These are phyloP conservation scores for Drosophila santomea DNA, from an alignment of 1,140 invertebrate genomes.

Conservation along the genomic window DNA sequence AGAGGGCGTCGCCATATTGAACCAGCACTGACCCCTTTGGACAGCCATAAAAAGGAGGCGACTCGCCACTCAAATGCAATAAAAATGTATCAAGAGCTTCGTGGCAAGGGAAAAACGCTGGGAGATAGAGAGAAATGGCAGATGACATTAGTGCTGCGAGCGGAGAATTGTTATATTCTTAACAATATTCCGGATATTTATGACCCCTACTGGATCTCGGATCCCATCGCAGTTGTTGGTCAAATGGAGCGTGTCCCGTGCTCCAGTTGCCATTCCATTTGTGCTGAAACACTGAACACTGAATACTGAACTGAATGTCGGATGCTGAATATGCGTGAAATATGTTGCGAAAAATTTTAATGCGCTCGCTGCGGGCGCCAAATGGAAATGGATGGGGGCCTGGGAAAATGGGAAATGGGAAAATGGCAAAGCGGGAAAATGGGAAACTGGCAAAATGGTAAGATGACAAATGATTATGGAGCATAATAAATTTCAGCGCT, in stretches of 20 bases:
- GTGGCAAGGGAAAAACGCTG: not conserved
- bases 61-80: constrained; percentile 17
- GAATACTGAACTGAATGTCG: constrained; percentile 11
- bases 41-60: constrained; percentile 32
- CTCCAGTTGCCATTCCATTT: constrained; percentile 38
- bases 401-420: too few species aligned
- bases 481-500: constrained; percentile 75
- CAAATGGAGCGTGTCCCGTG: constrained; percentile 58
- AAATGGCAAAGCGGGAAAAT: not conserved
- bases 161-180: constrained; percentile 75
- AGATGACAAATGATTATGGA: constrained; percentile 82
- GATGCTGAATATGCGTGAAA: constrained; percentile 74
- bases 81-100: constrained; percentile 39
- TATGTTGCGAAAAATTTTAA: constrained; percentile 80
- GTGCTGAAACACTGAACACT: constrained; percentile 9
- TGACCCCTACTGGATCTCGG: constrained; percentile 44
- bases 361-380: constrained; percentile 73
- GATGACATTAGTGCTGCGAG: constrained; percentile 35
- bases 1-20: constrained; percentile 18
- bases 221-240: constrained; percentile 10
- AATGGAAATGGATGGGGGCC: constrained; percentile 57
- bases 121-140: constrained; percentile 17
- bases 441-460: constrained; percentile 32
- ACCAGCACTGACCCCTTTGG: constrained; percentile 19
- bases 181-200: constrained; percentile 79